Evolutionary conservation across 2,113 vertebrate species (phyloP).

Genomic region (Oceanites oceanicus): DNA sequence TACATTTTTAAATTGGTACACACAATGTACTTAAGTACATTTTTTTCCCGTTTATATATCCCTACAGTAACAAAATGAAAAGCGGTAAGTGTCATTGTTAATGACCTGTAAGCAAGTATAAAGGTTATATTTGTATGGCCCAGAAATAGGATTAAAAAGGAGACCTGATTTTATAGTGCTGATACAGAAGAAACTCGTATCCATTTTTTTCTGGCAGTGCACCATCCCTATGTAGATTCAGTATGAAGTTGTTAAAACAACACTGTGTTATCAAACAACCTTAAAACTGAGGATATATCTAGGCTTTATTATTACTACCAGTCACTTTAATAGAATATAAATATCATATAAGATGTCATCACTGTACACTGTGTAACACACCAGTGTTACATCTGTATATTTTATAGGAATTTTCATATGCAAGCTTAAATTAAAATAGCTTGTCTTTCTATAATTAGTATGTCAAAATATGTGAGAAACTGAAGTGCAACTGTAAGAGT

Average conservation of each 20-base stretch:
- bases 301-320: neutral
- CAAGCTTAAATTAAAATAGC: constrained; percentile 2
- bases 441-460: neutral
- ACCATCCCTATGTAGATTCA: neutral
- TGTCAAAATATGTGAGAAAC: neutral
- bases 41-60: neutral
- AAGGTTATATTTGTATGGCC: neutral
- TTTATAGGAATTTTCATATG: neutral
- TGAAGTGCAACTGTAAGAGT: neutral
- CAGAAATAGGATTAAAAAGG: neutral
- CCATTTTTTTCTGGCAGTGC: neutral
- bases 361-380: neutral
- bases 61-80: neutral
- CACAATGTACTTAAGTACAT: too few relatives aligned
- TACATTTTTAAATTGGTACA: neutral
- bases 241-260: neutral
- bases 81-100: neutral
- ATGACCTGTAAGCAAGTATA: neutral
- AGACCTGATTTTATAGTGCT: neutral
- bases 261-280: neutral
- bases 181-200: neutral
- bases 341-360: neutral
- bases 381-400: neutral
- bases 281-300: neutral
- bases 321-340: neutral